Evolutionary conservation across 2,113 vertebrate species (phyloP), one percentile per base, ranked within the genome.

Genomic region (Blennius ocellaris): DNA sequence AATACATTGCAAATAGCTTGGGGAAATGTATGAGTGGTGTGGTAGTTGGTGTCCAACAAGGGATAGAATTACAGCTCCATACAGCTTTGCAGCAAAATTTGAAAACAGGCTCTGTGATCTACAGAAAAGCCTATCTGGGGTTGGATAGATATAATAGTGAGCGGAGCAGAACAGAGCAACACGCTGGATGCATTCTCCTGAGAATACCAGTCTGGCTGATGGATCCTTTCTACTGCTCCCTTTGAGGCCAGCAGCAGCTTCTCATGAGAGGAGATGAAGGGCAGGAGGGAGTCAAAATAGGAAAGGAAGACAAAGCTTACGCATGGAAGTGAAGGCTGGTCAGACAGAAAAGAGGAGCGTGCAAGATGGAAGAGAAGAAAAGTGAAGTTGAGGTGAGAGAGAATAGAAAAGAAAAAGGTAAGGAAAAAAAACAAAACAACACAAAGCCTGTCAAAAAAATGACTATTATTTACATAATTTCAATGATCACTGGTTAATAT

Each of bases 181-280:
- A 66, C 14, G 39, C 76, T 71, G 76, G 71, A 72, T 81, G 56
- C 69, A 72, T 87, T 70, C 87, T 87, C 84, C 1, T 63, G 90
- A 89, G 89, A 85, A 70, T 51, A 74, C 83, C 87, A 84, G 63
- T 81, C 73, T 92, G 77, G n/a, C 81, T 86, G 67, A 91, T 87
- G 78, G 72, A 90, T 90, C 70, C 85, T 60, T 73, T 83, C 87
- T 90, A 11, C 76, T 69, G 79, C 85, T 86, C 82, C 84, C 82
- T 84, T 81, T 70, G 80, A 90, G 87, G 21, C 57, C 48, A 40
- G 80, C 47, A 79, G 72, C 53, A 55, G 44, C 38, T 76, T 72
- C 78, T 89, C 73, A 77, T 73, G 74, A 89, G 83, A 83, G 17
- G 69, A 85, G 81, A 91, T 86, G 76, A 87, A 87, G 87, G 54